phyloP scores from a whole-genome alignment of 2,113 vertebrate species.

The Sus scrofa region DNA sequence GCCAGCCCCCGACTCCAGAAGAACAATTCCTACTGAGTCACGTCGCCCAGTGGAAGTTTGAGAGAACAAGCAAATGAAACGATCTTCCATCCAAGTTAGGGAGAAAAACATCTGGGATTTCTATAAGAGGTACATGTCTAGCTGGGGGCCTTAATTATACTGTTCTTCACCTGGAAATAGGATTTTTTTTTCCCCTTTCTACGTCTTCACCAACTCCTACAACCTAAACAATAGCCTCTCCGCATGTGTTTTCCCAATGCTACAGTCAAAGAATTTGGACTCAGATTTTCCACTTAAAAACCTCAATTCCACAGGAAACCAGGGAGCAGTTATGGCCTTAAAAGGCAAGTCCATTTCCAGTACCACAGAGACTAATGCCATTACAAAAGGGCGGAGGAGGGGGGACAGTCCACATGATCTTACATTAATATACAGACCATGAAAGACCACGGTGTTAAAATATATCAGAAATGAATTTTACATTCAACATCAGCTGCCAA shows the following conservation, averaged over 20 bases:
- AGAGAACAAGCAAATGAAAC: background rate
- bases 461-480: slow-evolving; percentile 72
- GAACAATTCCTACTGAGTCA: background rate
- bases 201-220: slow-evolving; percentile 47
- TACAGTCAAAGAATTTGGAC: slow-evolving; percentile 76
- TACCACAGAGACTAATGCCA: slow-evolving; percentile 78
- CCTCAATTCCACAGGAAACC: slow-evolving; percentile 88
- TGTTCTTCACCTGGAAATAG: slow-evolving; percentile 80
- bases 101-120: background rate
- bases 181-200: background rate
- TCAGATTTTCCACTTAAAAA: slow-evolving; percentile 90
- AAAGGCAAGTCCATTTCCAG: slow-evolving; percentile 83
- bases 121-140: slow-evolving; percentile 34
- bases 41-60: background rate
- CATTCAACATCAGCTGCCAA: slow-evolving; percentile 74
- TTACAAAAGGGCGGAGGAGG: slow-evolving; percentile 58
- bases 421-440: slow-evolving; percentile 78
- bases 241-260: slow-evolving; percentile 78
- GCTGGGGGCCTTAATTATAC: slow-evolving; percentile 19
- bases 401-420: slow-evolving; percentile 62
- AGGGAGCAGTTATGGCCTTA: slow-evolving; percentile 79
- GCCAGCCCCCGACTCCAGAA: background rate
- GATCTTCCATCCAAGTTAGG: background rate
- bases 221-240: slow-evolving; percentile 73
- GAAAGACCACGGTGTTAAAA: slow-evolving; percentile 81